These are phyloP conservation scores for Melipona quadrifasciata DNA, from an alignment of 1,140 invertebrate genomes.

Conservation along the genomic window DNA sequence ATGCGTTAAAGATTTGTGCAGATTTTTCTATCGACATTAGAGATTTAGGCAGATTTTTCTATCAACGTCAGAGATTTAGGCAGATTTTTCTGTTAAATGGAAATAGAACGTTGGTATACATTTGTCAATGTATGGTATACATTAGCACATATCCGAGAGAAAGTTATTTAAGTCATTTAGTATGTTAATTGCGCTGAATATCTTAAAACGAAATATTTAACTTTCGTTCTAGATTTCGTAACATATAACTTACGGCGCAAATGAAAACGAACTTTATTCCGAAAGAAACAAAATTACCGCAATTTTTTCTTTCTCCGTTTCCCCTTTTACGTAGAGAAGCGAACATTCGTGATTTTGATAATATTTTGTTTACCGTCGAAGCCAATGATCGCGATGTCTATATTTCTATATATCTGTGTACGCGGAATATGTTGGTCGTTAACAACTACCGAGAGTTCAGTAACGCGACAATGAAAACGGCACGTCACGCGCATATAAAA, in stretches of 20 bases:
- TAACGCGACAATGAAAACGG: constrained; percentile 55
- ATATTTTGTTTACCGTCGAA: neutral
- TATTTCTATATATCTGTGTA: neutral
- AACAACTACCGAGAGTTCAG: neutral
- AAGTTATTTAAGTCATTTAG: neutral
- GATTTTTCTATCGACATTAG: neutral
- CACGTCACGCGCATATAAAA: constrained; percentile 54
- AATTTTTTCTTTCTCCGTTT: neutral
- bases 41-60: too few relatives aligned
- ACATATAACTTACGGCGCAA: neutral
- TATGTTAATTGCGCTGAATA: neutral
- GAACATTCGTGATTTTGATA: neutral
- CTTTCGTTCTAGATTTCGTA: constrained; percentile 28
- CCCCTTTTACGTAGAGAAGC: neutral
- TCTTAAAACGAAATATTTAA: neutral
- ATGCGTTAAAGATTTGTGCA: neutral
- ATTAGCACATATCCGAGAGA: neutral
- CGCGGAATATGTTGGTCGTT: too few relatives aligned
- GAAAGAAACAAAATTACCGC: neutral
- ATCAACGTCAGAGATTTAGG: too few relatives aligned
- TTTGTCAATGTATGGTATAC: neutral
- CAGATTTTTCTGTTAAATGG: neutral
- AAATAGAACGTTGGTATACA: too few relatives aligned
- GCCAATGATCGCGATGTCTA: neutral
- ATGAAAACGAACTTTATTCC: constrained; percentile 28